Conservation (phyloP, 2,888 invertebrate species). For the Meteorus cinctellus region DNA sequence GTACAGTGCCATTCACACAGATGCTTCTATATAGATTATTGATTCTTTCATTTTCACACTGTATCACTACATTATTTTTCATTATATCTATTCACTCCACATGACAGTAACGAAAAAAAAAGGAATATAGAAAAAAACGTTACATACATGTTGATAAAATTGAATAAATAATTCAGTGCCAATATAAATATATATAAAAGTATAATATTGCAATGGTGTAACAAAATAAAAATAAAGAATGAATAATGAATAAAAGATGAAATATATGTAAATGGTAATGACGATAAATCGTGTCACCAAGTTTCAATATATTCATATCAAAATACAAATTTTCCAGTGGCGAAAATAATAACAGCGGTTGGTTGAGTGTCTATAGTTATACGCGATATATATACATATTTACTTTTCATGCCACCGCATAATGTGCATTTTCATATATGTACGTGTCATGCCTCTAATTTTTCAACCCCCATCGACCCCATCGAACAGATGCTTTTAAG, state of each 20-base stretch:
- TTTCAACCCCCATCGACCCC: constrained; percentile 37
- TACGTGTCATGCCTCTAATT: background rate
- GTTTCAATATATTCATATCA: background rate
- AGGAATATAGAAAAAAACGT: background rate
- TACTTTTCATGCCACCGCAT: constrained; percentile 57
- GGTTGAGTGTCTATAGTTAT: constrained; percentile 47
- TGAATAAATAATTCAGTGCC: background rate
- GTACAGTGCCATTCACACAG: background rate
- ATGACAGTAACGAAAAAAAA: background rate
- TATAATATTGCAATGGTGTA: background rate
- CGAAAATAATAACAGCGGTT: constrained; percentile 52
- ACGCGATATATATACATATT: constrained; percentile 50
- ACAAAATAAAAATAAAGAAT: background rate
- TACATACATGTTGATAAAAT: background rate
- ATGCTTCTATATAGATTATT: background rate
- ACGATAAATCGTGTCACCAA: background rate
- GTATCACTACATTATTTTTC: too few species aligned
- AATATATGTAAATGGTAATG: background rate
- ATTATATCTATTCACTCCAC: background rate
- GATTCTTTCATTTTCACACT: too few species aligned
- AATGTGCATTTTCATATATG: constrained; percentile 53
- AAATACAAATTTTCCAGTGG: background rate
- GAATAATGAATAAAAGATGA: background rate
- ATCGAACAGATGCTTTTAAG: constrained; percentile 28
- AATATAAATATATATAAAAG: background rate